Conservation (phyloP, 2,797 vertebrate species). For the Sebastes kiyomatsui region DNA sequence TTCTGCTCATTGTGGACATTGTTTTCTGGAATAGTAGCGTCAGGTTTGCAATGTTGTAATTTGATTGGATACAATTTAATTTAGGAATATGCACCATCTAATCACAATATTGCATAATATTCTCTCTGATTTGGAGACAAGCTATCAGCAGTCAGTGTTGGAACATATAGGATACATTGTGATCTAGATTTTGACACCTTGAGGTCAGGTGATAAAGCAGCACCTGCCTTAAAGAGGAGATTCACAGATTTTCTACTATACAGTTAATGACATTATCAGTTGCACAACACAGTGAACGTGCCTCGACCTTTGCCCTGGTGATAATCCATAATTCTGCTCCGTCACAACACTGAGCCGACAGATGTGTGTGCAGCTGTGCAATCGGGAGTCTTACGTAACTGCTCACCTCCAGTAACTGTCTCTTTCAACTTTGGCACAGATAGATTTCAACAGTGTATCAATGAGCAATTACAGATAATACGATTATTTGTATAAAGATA, state of each 20-base stretch:
- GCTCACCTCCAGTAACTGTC: not conserved
- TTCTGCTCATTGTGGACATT: not conserved
- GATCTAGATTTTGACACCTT: too few species aligned
- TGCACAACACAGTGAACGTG: not conserved
- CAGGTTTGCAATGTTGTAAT: too few species aligned
- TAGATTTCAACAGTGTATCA: too few species aligned
- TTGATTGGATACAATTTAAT: too few species aligned
- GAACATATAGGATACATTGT: too few species aligned
- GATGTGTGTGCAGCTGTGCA: not conserved
- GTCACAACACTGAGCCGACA: not conserved
- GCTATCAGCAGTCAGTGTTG: too few species aligned
- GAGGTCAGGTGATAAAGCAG: too few species aligned
- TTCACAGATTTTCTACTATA: too few species aligned
- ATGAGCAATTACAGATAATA: not conserved
- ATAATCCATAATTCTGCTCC: not conserved
- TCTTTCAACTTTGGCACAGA: not conserved
- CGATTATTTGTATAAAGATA: not conserved
- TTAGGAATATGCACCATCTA: not conserved
- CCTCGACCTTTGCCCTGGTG: not conserved
- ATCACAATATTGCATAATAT: not conserved
- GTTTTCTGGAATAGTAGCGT: too few species aligned
- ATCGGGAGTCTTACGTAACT: conserved; percentile 4
- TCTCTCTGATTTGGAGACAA: too few species aligned
- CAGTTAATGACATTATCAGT: not conserved
- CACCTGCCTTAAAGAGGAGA: too few species aligned